Evolutionary conservation across 2,797 vertebrate species (phyloP).

Genomic region (Melanotaenia boesemani): DNA sequence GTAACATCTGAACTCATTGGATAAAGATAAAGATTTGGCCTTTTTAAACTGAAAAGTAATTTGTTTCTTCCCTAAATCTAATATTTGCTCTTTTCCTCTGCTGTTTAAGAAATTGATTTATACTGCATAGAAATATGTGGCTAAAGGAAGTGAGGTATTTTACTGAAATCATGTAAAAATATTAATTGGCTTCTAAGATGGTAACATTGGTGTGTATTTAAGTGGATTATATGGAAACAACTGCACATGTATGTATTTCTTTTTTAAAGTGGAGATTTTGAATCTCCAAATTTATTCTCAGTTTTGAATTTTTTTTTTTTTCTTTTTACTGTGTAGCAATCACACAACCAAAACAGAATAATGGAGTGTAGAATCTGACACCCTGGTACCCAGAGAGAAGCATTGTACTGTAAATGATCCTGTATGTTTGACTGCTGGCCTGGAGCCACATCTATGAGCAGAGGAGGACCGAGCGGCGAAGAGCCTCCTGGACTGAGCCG

Average conservation of each 20-base stretch:
- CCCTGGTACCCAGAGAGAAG: conserved; percentile 51
- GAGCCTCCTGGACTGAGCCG: conserved; percentile 95
- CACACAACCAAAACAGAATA: conserved; percentile 42
- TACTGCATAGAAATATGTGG: conserved; percentile 54
- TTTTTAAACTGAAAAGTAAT: conserved; percentile 72
- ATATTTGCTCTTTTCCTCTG: conserved; percentile 62
- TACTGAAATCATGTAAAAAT: conserved; percentile 46
- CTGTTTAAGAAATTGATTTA: conserved; percentile 55
- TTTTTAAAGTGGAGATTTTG: not conserved
- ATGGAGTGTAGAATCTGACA: conserved; percentile 51
- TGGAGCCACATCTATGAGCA: conserved; percentile 92
- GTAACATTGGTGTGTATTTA: conserved; percentile 51
- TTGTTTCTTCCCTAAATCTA: conserved; percentile 69
- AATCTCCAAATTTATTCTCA: conserved; percentile 30
- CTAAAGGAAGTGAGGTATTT: conserved; percentile 43
- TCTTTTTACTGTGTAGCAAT: conserved; percentile 22
- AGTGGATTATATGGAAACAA: conserved; percentile 56
- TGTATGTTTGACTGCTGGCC: conserved; percentile 90
- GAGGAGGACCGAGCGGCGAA: conserved; percentile 88
- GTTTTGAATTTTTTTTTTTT: conserved; percentile 7
- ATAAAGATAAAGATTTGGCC: conserved; percentile 70
- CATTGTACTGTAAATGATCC: conserved; percentile 77
- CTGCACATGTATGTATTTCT: conserved; percentile 19
- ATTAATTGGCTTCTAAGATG: conserved; percentile 66
- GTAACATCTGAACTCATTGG: conserved; percentile 75